Conservation (phyloP, 2,113 vertebrate species). For the Daubentonia madagascariensis region DNA sequence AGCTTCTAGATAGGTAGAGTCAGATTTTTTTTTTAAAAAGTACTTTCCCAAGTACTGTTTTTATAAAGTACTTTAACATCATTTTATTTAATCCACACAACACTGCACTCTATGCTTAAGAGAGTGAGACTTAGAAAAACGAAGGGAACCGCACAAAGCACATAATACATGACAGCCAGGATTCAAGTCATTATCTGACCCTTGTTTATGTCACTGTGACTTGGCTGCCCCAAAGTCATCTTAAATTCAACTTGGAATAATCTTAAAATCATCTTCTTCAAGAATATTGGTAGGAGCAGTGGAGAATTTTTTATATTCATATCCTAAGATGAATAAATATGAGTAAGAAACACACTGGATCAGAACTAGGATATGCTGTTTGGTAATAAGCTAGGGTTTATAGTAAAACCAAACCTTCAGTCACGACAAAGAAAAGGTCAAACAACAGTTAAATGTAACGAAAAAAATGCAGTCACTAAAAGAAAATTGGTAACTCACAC, state of each 20-base stretch:
- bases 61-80: neutral
- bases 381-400: neutral
- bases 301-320: neutral
- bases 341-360: neutral
- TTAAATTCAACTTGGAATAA: neutral
- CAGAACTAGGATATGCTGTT: neutral
- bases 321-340: neutral
- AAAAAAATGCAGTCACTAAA: neutral
- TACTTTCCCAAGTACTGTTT: neutral
- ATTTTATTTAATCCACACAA: neutral
- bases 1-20: conserved; percentile 10
- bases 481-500: neutral
- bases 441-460: neutral
- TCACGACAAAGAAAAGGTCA: neutral
- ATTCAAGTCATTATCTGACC: neutral
- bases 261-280: neutral
- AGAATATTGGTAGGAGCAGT: neutral
- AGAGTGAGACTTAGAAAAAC: neutral
- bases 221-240: neutral
- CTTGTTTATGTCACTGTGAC: neutral
- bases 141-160: neutral
- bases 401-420: neutral
- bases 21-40: neutral
- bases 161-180: neutral
- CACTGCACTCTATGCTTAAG: neutral